Conservation (phyloP, 2,113 vertebrate species). For the Eretmochelys imbricata region DNA sequence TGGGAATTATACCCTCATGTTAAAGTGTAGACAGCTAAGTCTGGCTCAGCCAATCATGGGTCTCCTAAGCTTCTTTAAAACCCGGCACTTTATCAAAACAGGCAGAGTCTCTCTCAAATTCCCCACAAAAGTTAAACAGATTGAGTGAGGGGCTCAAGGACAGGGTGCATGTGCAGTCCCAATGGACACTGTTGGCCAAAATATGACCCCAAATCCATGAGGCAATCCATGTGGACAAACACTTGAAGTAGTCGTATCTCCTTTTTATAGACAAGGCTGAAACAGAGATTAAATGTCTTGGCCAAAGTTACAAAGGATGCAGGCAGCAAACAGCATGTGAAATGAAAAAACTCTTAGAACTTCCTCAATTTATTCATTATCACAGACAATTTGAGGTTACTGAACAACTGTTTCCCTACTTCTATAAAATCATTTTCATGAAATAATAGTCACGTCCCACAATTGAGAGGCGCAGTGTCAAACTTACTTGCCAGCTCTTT, state of each 20-base stretch:
- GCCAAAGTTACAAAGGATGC: background rate
- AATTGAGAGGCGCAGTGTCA: background rate
- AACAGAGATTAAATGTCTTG: background rate
- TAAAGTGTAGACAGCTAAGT: too few relatives aligned
- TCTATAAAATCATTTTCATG: background rate
- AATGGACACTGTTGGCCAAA: too few relatives aligned
- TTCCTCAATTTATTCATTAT: background rate
- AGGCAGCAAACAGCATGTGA: background rate
- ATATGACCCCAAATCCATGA: too few relatives aligned
- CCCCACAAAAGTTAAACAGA: too few relatives aligned
- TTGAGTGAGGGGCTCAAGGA: too few relatives aligned
- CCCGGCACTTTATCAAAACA: too few relatives aligned
- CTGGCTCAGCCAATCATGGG: too few relatives aligned
- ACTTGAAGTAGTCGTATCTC: background rate
- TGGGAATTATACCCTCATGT: background rate
- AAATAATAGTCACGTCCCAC: background rate
- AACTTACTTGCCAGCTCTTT: constrained; percentile 71
- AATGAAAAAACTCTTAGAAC: background rate
- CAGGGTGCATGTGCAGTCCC: too few relatives aligned
- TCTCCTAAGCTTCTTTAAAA: too few relatives aligned
- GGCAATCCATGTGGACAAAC: background rate
- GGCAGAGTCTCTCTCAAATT: too few relatives aligned
- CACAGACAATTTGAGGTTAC: background rate
- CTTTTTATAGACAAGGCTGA: background rate
- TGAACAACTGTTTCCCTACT: background rate